Base-by-base conservation (phyloP, 2,797 vertebrate genomes). In the Urocyon cinereoargenteus region DNA sequence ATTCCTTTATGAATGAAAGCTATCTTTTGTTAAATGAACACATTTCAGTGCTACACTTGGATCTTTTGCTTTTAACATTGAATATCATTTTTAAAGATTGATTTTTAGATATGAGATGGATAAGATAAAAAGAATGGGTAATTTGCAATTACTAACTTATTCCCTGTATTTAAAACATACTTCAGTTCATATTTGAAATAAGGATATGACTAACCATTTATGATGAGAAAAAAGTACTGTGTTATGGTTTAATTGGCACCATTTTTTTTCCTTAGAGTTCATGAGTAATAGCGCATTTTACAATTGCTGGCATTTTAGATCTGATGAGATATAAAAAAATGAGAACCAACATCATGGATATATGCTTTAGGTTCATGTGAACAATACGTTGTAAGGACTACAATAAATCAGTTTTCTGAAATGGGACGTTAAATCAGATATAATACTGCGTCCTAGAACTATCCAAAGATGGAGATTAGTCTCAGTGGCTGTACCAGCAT, bases 151-250 rank as follows among this genome's bases (percentile, higher is more conserved):
- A 31, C 8, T 62, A 87, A 95, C 6, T 59, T 64, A 83, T 79
- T 91, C 61, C 5, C 28, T 59, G 53, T 83, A 81, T 49, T 94
- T 57, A 84, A 97, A 95, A 68, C 9, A 62, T 3, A 40, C 26
- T 89, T 91, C 53, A 88, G 28, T 57, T 82, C 5, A 77, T 62
- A 61, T 84, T 92, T 91, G 55, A 94, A 79, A 91, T 45, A 94
- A 16, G 18, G 57, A 75, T 55, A 59, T 72, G 82, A 83, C 68
- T 92, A 86, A 70, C 28, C 95, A 55, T 15, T n/a, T 34, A 81
- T 4, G 66, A 64, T 18, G 55, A 89, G 72, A 75, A 95, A 91
- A 75, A 95, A 91, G 59, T 11, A 57, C 2, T 31, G 15, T 83
- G 7, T 61, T n/a, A 49, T 68, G 5, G 36, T 28, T 89, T 79